phyloP scores from a whole-genome alignment of 1,140 invertebrate genomes.

The Drosophila parvula region DNA sequence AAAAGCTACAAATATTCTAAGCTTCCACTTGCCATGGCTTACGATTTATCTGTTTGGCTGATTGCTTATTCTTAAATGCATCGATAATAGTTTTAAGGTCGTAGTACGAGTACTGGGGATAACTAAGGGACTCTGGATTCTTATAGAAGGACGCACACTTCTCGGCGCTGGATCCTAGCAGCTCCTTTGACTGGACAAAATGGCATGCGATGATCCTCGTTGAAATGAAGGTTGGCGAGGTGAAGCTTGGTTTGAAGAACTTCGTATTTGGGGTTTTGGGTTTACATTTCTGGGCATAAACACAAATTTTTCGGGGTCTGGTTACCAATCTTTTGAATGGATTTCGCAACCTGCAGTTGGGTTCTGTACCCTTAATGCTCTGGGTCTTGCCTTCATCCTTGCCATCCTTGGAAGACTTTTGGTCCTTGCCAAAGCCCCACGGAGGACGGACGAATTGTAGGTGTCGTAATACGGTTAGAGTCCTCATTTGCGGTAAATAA shows the following conservation, averaged over 20 bases:
- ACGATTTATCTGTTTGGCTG: background rate
- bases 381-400: background rate
- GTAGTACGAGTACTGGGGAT: slow-evolving; percentile 59
- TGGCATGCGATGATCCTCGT: slow-evolving; percentile 1
- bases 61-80: slow-evolving; percentile 5
- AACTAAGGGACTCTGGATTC: slow-evolving; percentile 60
- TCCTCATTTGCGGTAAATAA: background rate
- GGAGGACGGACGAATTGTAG: too few relatives aligned
- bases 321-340: slow-evolving; percentile 6
- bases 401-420: background rate
- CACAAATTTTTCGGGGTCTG: background rate
- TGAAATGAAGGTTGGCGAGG: slow-evolving; percentile 23
- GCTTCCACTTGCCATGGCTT: background rate
- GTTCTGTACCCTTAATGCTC: background rate
- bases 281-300: slow-evolving; percentile 5
- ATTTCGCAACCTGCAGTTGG: background rate
- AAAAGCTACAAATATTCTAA: background rate
- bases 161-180: slow-evolving; percentile 50
- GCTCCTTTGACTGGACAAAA: slow-evolving; percentile 9
- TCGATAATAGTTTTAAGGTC: slow-evolving; percentile 18
- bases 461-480: too few relatives aligned
- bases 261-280: slow-evolving; percentile 1
- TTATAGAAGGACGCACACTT: slow-evolving; percentile 50
- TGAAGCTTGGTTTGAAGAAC: slow-evolving; percentile 5
- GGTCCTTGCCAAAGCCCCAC: background rate